A percentile compares a stretch with the other conserved stretches of the same genome.
Evolutionary conservation across 2,113 vertebrate species (phyloP).

Genomic region (Tapirus terrestris): DNA sequence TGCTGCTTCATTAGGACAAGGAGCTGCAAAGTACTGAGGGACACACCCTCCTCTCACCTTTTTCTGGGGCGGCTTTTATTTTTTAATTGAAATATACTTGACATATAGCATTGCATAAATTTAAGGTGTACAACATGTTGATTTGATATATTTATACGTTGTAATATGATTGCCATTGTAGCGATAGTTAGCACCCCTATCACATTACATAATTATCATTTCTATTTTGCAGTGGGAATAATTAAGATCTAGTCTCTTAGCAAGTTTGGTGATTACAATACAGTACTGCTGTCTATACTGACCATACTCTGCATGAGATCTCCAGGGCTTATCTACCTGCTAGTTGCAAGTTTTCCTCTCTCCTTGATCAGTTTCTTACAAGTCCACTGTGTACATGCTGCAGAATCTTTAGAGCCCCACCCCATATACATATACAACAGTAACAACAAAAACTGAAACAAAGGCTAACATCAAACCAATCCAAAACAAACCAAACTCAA

Average conservation of each 20-base stretch:
- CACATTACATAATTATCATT: not conserved
- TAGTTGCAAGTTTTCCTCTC: not conserved
- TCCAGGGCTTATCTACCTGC: not conserved
- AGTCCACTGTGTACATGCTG: not conserved
- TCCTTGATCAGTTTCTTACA: not conserved
- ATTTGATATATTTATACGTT: not conserved
- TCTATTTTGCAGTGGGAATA: not conserved
- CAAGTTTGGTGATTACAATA: not conserved
- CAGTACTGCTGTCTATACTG: not conserved
- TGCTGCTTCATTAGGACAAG: not conserved
- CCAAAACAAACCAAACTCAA: not conserved
- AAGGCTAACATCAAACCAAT: not conserved
- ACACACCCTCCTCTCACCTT: not conserved
- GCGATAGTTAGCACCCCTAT: not conserved
- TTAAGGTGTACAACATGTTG: not conserved
- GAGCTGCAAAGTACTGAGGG: not conserved
- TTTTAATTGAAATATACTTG: not conserved
- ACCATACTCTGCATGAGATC: not conserved
- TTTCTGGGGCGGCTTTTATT: not conserved
- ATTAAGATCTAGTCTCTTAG: not conserved
- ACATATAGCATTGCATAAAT: not conserved
- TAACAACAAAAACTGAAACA: conserved; percentile 3
- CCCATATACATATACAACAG: not conserved
- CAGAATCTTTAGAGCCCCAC: not conserved
- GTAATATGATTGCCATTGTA: not conserved